A percentile compares a stretch with the other conserved stretches of the same genome.
phyloP scores from a whole-genome alignment of 2,113 vertebrate genomes.

The Vidua macroura region DNA sequence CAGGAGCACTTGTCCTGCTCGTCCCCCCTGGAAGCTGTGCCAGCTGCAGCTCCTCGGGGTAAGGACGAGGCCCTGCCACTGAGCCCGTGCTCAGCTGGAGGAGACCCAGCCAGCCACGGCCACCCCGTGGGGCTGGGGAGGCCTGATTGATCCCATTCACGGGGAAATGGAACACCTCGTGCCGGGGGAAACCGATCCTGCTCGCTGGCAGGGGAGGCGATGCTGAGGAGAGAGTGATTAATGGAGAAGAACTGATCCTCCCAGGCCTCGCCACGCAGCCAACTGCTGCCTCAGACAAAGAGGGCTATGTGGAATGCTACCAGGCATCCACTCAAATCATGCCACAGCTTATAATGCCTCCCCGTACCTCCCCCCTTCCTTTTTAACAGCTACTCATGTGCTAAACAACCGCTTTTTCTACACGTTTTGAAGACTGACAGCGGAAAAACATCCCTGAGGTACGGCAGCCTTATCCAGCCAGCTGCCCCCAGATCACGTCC shows the following conservation, averaged over 20 bases:
- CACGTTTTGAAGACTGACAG: background rate
- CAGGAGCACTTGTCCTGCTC: background rate
- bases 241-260: constrained; percentile 46
- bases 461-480: background rate
- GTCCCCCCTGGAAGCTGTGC: accelerated
- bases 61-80: accelerated
- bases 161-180: background rate
- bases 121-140: background rate
- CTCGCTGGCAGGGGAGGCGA: accelerated
- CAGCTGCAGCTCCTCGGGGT: background rate
- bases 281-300: constrained; percentile 22
- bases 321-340: constrained; percentile 32
- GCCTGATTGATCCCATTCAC: background rate
- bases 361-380: background rate
- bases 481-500: background rate
- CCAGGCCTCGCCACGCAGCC: background rate
- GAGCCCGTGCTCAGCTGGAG: accelerated
- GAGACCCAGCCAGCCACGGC: background rate
- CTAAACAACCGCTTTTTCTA: background rate
- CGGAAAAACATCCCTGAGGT: background rate
- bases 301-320: background rate
- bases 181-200: background rate
- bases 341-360: constrained; percentile 36
- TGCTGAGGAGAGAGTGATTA: background rate
- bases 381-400: constrained; percentile 28